These are phyloP conservation scores for Psephotus haematonotus DNA, from an alignment of 2,113 vertebrate genomes.

Conservation along the genomic window DNA sequence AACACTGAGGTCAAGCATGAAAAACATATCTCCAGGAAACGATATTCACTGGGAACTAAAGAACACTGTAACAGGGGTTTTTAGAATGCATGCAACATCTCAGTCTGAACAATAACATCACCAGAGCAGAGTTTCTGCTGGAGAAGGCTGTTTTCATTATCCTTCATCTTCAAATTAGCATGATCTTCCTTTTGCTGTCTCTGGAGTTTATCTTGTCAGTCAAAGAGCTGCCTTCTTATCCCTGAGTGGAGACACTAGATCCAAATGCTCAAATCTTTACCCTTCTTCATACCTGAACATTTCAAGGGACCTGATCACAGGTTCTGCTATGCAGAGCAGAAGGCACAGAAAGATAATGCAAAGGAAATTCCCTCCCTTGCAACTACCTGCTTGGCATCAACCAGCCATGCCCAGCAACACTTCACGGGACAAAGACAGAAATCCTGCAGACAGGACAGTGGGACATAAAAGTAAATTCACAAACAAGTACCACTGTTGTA, in stretches of 20 bases:
- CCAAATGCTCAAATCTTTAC: neutral
- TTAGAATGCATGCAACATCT: neutral
- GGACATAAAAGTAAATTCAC: neutral
- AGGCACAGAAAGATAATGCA: neutral
- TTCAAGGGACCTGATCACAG: neutral
- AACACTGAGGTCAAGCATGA: neutral
- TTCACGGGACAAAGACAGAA: neutral
- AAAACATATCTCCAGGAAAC: neutral
- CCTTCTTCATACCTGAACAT: neutral
- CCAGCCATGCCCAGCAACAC: neutral
- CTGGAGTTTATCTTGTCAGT: neutral
- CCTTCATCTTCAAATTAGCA: neutral
- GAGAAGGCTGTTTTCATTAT: neutral
- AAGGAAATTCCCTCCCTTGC: neutral
- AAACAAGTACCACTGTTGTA: neutral
- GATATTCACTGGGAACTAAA: neutral
- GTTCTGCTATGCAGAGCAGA: neutral
- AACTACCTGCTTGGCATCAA: neutral
- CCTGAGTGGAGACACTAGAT: neutral
- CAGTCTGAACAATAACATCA: neutral
- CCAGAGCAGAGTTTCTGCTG: neutral
- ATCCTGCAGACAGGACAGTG: neutral
- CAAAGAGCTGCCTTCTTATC: neutral
- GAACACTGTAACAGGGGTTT: neutral
- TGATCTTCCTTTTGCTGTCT: neutral